Base-by-base conservation (phyloP, 2,888 invertebrate genomes). In the Acrocyrtus sp. region DNA sequence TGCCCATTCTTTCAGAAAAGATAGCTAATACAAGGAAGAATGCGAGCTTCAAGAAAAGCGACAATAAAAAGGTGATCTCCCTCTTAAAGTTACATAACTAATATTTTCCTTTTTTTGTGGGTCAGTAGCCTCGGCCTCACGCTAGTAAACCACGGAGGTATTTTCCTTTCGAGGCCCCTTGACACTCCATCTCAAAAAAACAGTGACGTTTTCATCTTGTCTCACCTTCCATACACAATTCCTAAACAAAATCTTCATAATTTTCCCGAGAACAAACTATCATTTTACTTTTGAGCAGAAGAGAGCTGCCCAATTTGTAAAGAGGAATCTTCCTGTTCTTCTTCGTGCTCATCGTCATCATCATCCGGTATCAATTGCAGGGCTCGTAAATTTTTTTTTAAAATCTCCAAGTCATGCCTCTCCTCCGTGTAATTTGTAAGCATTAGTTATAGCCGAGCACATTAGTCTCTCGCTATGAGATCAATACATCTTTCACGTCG, bases 401-500 rank as follows among this genome's bases (percentile, higher is more conserved):
- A 66, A 66, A 66, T 66, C 57, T 54, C 47, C 48, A 34, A 66
- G 57, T 54, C 65, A 54, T 72, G 61, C 57, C 53, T 66, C 47
- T 61, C 5, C 53, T 56, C 17, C 73, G 41, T 69, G 72, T 73
- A 76, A 78, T 80, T 80, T 80, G 78, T 78, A 78, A 74, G 77
- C 76, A 80, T 80, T 80, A 80, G 78, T 61, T 61, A 69, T 72
- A 77, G 60, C 61, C 57, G 58, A 63, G n/a, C 70, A 69, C 77
- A 80, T 80, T 75, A 66, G 75, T 80, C 80, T 78, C 80, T 61
- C 80, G 48, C 57, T 76, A 68, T 75, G 80, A 74, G 75, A 73
- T 62, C 73, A 74, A 76, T 77, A 48, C 50, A 70, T 74, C 63
- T n/a, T n/a, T 63, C 45, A 51, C 61, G 60, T 58, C 58, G n/a